These are phyloP conservation scores for Corapipo altera DNA, from an alignment of 2,113 vertebrate species.

Conservation along the genomic window DNA sequence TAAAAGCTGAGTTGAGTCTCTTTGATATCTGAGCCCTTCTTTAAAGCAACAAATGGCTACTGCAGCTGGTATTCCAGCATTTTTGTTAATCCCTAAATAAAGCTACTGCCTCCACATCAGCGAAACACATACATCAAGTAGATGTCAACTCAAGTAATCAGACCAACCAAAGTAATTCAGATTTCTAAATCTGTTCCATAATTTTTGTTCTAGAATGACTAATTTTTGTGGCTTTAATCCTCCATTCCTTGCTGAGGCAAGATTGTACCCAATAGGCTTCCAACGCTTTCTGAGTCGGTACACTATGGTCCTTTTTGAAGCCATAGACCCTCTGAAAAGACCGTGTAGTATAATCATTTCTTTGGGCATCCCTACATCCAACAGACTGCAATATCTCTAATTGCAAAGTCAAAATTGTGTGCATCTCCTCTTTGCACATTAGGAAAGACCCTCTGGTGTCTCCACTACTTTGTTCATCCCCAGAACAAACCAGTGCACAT, in stretches of 20 bases:
- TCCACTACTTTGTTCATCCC: rapidly evolving
- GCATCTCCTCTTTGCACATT: rapidly evolving
- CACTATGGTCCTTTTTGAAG: rapidly evolving
- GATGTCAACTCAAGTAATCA: background rate
- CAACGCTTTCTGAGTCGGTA: background rate
- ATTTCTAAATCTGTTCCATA: background rate
- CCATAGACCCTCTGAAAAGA: background rate
- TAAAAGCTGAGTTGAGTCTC: background rate
- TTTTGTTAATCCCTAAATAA: background rate
- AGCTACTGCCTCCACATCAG: background rate
- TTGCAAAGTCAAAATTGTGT: rapidly evolving
- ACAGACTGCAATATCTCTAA: background rate
- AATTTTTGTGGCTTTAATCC: background rate
- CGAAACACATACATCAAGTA: rapidly evolving
- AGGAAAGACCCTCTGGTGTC: background rate
- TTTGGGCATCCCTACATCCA: background rate
- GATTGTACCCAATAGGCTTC: background rate
- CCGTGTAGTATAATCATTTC: rapidly evolving
- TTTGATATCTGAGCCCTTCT: background rate
- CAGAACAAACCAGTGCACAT: rapidly evolving
- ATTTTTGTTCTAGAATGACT: background rate
- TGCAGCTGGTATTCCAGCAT: background rate
- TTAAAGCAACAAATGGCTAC: constrained; percentile 1
- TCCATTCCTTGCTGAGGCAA: background rate
- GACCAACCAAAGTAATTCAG: background rate